phyloP scores from a whole-genome alignment of 2,888 invertebrate species.

The Hydropsyche betteni region DNA sequence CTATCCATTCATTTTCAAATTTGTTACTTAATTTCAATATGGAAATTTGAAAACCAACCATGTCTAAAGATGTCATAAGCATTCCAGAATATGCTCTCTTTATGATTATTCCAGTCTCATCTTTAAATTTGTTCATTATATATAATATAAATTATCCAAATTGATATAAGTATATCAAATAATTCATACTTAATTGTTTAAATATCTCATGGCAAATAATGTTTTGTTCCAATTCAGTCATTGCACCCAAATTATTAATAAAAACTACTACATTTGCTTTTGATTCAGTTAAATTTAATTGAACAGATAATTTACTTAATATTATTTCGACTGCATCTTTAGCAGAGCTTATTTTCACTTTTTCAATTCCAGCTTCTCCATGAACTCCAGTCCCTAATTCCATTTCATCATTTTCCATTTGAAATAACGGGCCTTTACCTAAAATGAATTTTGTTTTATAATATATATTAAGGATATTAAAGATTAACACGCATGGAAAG shows the following conservation, averaged over 20 bases:
- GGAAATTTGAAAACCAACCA: conserved; percentile 81
- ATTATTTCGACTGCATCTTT: conserved; percentile 63
- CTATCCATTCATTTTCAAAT: conserved; percentile 62
- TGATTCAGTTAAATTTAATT: conserved; percentile 56
- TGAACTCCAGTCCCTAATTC: conserved; percentile 71
- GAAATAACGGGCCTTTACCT: conserved; percentile 71
- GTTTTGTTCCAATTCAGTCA: conserved; percentile 79
- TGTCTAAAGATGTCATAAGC: conserved; percentile 80
- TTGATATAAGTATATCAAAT: background rate
- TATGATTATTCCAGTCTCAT: conserved; percentile 60
- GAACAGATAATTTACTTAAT: conserved; percentile 60
- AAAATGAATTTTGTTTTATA: conserved; percentile 29
- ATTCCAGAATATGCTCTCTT: conserved; percentile 67
- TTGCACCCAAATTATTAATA: conserved; percentile 81
- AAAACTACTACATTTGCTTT: conserved; percentile 69
- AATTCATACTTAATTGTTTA: conserved; percentile 67
- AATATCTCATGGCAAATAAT: conserved; percentile 74
- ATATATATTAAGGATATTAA: no score
- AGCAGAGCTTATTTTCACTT: conserved; percentile 61
- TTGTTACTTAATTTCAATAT: conserved; percentile 67
- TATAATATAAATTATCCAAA: conserved; percentile 12
- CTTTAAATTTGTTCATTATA: conserved; percentile 54
- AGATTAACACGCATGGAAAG: no score
- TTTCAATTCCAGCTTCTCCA: conserved; percentile 66
- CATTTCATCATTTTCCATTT: conserved; percentile 70